Percentiles rank a stretch among this genome's conserved stretches.
Evolutionary conservation across 2,888 invertebrate species (phyloP).

Genomic region (Andrena flavipes): DNA sequence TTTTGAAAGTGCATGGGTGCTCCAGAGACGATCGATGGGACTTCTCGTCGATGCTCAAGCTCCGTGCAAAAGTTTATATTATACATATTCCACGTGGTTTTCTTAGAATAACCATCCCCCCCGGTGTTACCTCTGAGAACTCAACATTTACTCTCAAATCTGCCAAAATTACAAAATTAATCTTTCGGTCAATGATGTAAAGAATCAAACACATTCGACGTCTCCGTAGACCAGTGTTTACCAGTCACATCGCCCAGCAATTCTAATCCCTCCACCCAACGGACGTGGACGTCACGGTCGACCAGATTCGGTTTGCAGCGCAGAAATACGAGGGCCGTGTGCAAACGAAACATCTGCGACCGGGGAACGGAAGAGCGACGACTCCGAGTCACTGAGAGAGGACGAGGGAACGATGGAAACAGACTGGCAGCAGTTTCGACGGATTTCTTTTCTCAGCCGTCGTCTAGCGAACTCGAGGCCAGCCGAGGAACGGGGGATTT

Average conservation of each 20-base stretch:
- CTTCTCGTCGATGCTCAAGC: too few species aligned
- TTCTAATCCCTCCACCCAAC: background rate
- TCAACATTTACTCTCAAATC: too few species aligned
- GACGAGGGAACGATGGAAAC: constrained; percentile 8
- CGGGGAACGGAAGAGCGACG: background rate
- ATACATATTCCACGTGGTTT: too few species aligned
- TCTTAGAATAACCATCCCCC: too few species aligned
- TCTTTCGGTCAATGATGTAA: too few species aligned
- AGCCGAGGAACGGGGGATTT: constrained; percentile 62
- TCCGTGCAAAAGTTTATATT: too few species aligned
- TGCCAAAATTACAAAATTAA: too few species aligned
- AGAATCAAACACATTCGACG: too few species aligned
- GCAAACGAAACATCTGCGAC: constrained; percentile 23
- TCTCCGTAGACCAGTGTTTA: background rate
- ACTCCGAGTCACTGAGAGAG: constrained; percentile 22
- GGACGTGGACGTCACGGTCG: background rate
- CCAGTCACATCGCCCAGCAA: background rate
- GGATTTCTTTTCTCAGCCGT: constrained; percentile 47
- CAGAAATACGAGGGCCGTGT: constrained; percentile 10
- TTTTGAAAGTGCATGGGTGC: background rate
- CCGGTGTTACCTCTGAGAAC: too few species aligned
- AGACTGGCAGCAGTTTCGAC: constrained; percentile 40
- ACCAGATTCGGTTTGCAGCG: constrained; percentile 1
- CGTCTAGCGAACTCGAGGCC: constrained; percentile 41
- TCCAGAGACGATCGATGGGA: background rate